These are phyloP conservation scores for Miltochrista miniata DNA, from an alignment of 2,888 invertebrate species.

Conservation along the genomic window DNA sequence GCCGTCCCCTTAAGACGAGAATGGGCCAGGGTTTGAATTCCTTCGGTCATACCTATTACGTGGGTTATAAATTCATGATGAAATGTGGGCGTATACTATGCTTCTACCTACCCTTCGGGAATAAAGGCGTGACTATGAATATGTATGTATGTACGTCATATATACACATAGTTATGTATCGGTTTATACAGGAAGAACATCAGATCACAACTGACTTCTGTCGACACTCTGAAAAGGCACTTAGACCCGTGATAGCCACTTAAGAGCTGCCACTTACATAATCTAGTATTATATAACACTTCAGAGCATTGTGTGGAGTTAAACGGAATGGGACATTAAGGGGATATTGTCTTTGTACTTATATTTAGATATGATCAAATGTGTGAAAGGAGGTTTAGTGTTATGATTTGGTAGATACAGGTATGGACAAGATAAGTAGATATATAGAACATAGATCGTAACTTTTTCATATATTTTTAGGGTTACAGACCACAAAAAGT, in stretches of 20 bases:
- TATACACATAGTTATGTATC: background rate
- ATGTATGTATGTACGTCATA: background rate
- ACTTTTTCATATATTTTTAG: too few species aligned
- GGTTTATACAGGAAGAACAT: constrained; percentile 14
- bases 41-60: too few species aligned
- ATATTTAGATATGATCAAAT: background rate
- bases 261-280: constrained; percentile 28
- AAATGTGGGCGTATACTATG: too few species aligned
- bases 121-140: background rate
- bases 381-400: background rate
- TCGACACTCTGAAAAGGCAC: constrained; percentile 15
- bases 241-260: constrained; percentile 33
- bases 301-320: background rate
- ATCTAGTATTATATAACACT: constrained; percentile 19
- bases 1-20: too few species aligned
- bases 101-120: background rate
- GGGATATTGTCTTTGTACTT: background rate
- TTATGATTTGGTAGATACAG: too few species aligned
- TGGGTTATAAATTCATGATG: too few species aligned
- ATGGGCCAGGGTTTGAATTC: too few species aligned
- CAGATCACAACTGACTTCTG: constrained; percentile 1
- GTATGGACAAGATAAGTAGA: too few species aligned
- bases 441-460: too few species aligned
- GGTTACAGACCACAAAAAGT: too few species aligned
- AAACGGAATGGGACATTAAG: constrained; percentile 7